Conservation (phyloP, 1,140 invertebrate species). For the Apis dorsata region DNA sequence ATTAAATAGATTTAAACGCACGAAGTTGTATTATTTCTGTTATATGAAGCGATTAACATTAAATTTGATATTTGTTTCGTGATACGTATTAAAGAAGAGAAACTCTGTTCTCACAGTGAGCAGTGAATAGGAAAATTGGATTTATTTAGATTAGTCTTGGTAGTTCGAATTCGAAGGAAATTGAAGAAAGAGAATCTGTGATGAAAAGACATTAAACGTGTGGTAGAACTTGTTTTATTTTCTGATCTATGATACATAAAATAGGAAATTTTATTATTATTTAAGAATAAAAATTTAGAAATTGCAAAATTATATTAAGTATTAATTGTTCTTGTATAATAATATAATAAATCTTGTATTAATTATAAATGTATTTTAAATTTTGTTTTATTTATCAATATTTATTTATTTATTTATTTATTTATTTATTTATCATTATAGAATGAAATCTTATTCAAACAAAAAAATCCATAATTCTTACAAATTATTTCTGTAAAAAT, state of each 20-base stretch:
- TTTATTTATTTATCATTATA: no score
- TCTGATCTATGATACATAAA: neutral
- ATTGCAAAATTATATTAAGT: no score
- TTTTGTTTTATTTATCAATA: no score
- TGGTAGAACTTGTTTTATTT: neutral
- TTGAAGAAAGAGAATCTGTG: neutral
- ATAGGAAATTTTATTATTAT: no score
- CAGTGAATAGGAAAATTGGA: neutral
- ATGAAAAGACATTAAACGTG: neutral
- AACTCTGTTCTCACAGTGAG: neutral
- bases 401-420: no score
- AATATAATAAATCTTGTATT: no score
- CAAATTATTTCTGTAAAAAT: no score
- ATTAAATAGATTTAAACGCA: neutral
- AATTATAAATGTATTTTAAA: no score
- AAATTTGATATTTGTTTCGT: neutral
- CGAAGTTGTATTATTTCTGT: neutral
- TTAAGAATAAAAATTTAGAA: no score
- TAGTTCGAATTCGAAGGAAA: neutral
- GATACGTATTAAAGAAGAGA: neutral
- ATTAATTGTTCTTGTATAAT: no score
- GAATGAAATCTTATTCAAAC: no score
- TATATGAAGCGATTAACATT: neutral
- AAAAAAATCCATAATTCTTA: no score
- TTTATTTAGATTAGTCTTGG: neutral